A percentile compares a stretch with the other conserved stretches of the same genome.
Conservation (phyloP, 2,797 vertebrate genomes). For the Etheostoma nigrum region DNA sequence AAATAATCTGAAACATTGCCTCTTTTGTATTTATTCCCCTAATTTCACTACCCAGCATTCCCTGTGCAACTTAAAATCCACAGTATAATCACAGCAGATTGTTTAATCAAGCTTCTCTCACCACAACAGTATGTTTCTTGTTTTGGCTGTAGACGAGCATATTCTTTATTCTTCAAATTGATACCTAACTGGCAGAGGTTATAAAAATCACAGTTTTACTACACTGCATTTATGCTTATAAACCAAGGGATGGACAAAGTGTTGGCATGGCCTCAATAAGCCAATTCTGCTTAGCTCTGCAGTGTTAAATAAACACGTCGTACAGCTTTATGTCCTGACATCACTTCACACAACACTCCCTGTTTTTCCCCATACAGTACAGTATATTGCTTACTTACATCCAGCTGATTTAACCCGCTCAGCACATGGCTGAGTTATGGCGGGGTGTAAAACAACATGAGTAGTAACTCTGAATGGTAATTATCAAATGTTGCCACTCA, state of each 20-base stretch:
- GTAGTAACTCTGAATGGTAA: constrained; percentile 59
- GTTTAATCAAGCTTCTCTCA: too few species aligned
- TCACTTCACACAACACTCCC: constrained; percentile 32
- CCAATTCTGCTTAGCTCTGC: constrained; percentile 35
- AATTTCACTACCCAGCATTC: not conserved
- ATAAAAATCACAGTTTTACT: constrained; percentile 18
- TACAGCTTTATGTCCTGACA: constrained; percentile 58
- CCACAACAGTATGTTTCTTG: too few species aligned
- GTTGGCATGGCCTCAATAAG: constrained; percentile 19
- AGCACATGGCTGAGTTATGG: constrained; percentile 67
- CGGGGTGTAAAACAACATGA: constrained; percentile 68
- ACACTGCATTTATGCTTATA: not conserved
- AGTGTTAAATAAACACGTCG: constrained; percentile 54
- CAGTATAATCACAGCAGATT: not conserved
- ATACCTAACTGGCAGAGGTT: not conserved
- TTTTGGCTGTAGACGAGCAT: not conserved
- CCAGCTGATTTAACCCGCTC: constrained; percentile 58
- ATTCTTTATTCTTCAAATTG: constrained; percentile 17
- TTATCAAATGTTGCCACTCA: constrained; percentile 72
- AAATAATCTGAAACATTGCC: not conserved
- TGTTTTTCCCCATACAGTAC: constrained; percentile 41
- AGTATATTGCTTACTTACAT: constrained; percentile 52
- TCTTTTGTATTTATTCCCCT: not conserved
- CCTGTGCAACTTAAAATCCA: not conserved
- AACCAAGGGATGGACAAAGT: constrained; percentile 10